Conservation (phyloP, 2,113 vertebrate species). For the Oenanthe oenanthe region DNA sequence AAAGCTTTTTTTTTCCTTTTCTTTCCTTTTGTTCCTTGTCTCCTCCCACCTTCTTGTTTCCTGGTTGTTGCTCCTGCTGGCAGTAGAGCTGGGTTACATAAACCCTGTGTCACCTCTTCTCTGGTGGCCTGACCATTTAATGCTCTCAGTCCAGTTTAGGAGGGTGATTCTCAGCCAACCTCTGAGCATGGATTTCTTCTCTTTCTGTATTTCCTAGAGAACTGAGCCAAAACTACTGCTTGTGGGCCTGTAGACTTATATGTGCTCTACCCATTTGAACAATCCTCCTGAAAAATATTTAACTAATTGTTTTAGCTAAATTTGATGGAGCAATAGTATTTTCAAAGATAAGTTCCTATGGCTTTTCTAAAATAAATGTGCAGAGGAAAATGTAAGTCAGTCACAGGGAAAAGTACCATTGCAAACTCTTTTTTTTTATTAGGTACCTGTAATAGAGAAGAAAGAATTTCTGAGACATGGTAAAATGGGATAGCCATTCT, state of each 20-base stretch:
- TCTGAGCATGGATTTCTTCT: background rate
- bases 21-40: slow-evolving; percentile 49
- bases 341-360: background rate
- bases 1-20: background rate
- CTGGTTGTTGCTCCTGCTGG: slow-evolving; percentile 7
- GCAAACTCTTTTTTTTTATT: background rate
- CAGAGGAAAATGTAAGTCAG: background rate
- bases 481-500: background rate
- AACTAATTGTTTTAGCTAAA: background rate
- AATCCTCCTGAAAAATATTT: background rate
- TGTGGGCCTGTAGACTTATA: background rate
- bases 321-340: background rate
- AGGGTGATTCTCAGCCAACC: background rate
- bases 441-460: background rate
- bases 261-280: background rate
- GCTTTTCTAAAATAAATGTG: background rate
- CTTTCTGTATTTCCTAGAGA: background rate
- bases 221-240: background rate
- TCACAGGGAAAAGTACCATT: background rate
- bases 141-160: background rate
- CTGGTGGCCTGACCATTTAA: background rate
- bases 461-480: background rate
- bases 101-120: background rate
- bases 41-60: slow-evolving; percentile 35
- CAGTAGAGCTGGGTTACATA: background rate